phyloP scores from a whole-genome alignment of 2,888 invertebrate genomes.

The Eumerus sabulonum region DNA sequence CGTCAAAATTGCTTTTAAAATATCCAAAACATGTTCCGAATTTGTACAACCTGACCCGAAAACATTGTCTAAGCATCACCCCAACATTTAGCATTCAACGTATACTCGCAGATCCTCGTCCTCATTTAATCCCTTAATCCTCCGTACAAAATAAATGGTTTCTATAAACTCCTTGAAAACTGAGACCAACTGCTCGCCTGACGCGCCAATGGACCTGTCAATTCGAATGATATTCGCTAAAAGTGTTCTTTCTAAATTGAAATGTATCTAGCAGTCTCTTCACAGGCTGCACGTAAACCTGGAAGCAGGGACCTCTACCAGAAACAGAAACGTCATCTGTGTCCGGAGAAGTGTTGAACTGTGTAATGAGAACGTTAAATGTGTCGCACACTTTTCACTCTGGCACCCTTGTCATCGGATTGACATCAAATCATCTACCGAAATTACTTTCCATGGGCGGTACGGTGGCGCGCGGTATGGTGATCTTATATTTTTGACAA shows the following conservation, averaged over 20 bases:
- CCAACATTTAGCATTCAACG: conserved; percentile 45
- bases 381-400: conserved; percentile 20
- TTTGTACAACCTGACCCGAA: conserved; percentile 68
- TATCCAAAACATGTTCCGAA: conserved; percentile 67
- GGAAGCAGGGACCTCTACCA: conserved; percentile 21
- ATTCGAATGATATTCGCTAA: conserved; percentile 65
- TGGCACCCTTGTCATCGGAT: conserved; percentile 59
- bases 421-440: conserved; percentile 61
- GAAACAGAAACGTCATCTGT: neutral
- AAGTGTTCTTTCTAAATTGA: conserved; percentile 56
- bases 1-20: conserved; percentile 66
- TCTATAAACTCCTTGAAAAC: conserved; percentile 62
- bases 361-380: conserved; percentile 47
- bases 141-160: conserved; percentile 59
- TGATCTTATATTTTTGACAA: conserved; percentile 47
- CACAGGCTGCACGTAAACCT: conserved; percentile 15
- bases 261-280: conserved; percentile 27
- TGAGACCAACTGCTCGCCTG: conserved; percentile 58
- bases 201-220: conserved; percentile 65
- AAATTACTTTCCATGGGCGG: conserved; percentile 39
- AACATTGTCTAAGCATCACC: conserved; percentile 61
- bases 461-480: conserved; percentile 7
- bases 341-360: conserved; percentile 54
- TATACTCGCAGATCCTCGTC: conserved; percentile 19
- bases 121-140: conserved; percentile 64